These are phyloP conservation scores for Smithornis capensis DNA, from an alignment of 2,113 vertebrate genomes.

Conservation along the genomic window DNA sequence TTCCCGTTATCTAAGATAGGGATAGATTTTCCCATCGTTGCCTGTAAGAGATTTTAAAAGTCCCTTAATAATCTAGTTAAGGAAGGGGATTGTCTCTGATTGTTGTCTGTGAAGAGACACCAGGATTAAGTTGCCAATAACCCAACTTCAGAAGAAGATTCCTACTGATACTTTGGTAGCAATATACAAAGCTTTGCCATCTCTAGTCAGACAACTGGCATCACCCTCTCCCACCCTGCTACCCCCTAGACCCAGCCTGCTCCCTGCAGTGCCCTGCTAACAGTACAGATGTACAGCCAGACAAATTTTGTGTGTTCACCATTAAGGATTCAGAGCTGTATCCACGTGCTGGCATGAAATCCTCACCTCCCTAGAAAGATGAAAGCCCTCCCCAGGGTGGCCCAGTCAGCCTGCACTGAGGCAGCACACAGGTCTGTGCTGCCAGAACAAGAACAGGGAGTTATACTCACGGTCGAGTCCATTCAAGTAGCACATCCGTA, in stretches of 20 bases:
- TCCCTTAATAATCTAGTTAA: neutral
- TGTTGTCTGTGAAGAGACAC: neutral
- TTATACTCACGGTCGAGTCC: conserved; percentile 97
- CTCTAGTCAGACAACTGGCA: neutral
- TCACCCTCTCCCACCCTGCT: neutral
- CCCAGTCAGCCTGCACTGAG: too few relatives aligned
- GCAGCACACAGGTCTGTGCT: neutral
- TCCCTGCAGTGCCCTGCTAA: neutral
- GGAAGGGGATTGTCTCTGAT: neutral
- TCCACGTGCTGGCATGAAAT: neutral
- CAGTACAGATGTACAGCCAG: rapidly evolving
- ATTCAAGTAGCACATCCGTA: conserved; percentile 98
- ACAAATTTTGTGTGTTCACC: rapidly evolving
- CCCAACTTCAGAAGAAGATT: rapidly evolving
- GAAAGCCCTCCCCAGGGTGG: rapidly evolving
- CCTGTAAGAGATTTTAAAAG: neutral
- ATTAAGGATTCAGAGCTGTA: neutral
- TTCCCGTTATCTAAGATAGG: neutral
- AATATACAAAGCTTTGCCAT: rapidly evolving
- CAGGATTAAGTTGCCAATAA: neutral
- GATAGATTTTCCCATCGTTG: neutral
- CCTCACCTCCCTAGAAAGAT: neutral
- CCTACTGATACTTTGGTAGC: neutral
- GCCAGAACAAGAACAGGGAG: neutral
- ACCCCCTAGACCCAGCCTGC: neutral